phyloP scores from a whole-genome alignment of 2,113 vertebrate species.

The Pollimyrus isidori region DNA sequence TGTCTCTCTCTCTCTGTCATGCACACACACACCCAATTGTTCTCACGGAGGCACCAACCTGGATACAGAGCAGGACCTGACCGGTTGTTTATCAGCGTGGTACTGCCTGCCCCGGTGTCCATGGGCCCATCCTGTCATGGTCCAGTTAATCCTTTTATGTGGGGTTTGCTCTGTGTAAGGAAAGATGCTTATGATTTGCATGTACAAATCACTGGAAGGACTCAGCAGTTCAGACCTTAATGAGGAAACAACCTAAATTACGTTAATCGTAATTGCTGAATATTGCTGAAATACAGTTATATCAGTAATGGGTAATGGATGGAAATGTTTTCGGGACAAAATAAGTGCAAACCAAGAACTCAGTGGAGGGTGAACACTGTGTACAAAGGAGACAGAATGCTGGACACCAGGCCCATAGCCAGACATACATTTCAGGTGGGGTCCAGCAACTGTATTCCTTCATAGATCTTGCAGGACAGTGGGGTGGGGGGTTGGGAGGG shows the following conservation, averaged over 20 bases:
- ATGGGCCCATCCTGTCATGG: not conserved
- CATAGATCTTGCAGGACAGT: not conserved
- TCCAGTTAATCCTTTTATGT: not conserved
- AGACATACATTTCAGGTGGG: not conserved
- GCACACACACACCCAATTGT: not conserved
- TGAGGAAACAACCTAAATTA: not conserved
- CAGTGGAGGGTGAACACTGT: not conserved
- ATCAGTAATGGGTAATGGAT: not conserved
- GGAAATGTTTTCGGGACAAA: not conserved
- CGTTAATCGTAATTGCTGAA: not conserved
- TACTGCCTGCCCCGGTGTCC: not conserved
- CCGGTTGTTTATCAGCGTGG: not conserved
- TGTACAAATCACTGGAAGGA: not conserved
- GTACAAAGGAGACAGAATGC: not conserved
- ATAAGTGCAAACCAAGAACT: not conserved
- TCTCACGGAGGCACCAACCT: not conserved
- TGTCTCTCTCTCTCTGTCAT: not conserved
- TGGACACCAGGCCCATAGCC: not conserved
- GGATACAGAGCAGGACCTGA: not conserved
- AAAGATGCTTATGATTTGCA: not conserved
- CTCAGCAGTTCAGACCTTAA: not conserved
- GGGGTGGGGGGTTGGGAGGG: not conserved
- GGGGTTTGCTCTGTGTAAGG: not conserved
- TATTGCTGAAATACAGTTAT: not conserved
- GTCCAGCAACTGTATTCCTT: not conserved